Conservation (phyloP, 2,797 vertebrate genomes). For the Chelon auratus region DNA sequence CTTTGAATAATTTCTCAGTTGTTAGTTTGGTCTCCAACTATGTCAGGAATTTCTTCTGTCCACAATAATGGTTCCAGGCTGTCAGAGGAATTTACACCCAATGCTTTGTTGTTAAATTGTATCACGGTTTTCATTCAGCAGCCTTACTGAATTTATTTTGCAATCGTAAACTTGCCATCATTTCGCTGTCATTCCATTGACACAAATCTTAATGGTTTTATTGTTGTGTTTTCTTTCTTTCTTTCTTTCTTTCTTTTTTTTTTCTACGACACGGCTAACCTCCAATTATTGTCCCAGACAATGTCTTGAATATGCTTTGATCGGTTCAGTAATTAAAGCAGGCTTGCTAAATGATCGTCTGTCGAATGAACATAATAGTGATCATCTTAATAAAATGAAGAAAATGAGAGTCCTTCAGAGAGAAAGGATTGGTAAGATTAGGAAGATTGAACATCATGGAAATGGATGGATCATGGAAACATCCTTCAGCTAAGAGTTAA, state of each 20-base stretch:
- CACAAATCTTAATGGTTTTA: neutral
- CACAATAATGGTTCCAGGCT: constrained; percentile 23
- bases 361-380: too few species aligned
- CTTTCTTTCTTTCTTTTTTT: neutral
- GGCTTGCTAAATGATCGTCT: too few species aligned
- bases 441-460: neutral
- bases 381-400: too few species aligned
- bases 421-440: neutral
- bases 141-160: neutral
- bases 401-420: neutral
- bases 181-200: constrained; percentile 3
- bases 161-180: neutral
- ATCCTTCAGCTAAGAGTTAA: constrained; percentile 27
- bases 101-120: constrained; percentile 8
- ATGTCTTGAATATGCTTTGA: constrained; percentile 10
- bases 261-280: neutral
- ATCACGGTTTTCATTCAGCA: constrained; percentile 4
- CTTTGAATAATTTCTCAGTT: constrained; percentile 27
- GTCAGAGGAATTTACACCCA: constrained; percentile 22
- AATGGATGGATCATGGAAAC: too few species aligned
- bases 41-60: constrained; percentile 33
- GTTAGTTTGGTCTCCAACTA: constrained; percentile 38
- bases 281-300: neutral
- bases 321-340: constrained; percentile 14
- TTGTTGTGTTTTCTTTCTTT: neutral